Evolutionary conservation across 92 coral and sea anemone genomes (phyloP).

Genomic region (Siderastrea radians): DNA sequence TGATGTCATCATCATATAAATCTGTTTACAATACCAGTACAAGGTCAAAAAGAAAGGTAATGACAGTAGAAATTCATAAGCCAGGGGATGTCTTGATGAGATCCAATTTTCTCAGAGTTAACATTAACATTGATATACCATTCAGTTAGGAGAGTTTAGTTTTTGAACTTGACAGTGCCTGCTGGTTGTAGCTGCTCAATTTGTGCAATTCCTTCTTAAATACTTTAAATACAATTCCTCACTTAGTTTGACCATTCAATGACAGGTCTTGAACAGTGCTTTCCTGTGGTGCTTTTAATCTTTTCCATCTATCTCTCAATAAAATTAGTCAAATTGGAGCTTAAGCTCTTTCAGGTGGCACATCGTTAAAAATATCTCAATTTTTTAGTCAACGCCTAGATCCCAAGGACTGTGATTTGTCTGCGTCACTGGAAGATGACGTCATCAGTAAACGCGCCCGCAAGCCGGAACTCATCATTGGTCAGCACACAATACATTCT

Average conservation of each 20-base stretch:
- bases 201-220: neutral
- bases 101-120: neutral
- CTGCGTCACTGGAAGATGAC: slow-evolving; percentile 81
- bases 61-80: no score
- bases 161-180: neutral
- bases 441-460: slow-evolving; percentile 98
- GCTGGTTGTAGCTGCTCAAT: neutral
- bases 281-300: neutral
- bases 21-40: neutral
- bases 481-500: slow-evolving; percentile 98
- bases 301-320: neutral
- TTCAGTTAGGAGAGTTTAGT: neutral
- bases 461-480: slow-evolving; percentile 94
- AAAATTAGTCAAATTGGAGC: neutral
- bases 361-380: neutral
- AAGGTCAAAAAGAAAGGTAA: neutral
- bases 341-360: neutral
- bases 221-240: neutral
- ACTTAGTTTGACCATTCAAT: neutral
- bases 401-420: neutral
- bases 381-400: neutral
- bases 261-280: neutral
- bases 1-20: no score
- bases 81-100: neutral
- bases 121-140: neutral